Evolutionary conservation across 2,113 vertebrate species (phyloP).

Genomic region (Pantherophis guttatus): DNA sequence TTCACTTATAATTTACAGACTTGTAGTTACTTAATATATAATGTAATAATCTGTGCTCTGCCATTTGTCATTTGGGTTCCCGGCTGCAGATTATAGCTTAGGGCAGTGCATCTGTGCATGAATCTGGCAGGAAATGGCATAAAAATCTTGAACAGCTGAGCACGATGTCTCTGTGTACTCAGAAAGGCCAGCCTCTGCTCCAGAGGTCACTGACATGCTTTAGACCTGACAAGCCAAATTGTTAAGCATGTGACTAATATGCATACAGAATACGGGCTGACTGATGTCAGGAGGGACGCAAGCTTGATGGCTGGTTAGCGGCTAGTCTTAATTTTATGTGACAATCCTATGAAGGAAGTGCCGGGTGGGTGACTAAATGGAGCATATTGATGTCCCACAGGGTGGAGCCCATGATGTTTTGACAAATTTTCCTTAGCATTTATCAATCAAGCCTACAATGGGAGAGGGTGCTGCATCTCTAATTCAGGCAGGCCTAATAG

Average conservation of each 20-base stretch:
- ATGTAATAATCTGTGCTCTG: conserved; percentile 91
- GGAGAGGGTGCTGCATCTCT: conserved; percentile 77
- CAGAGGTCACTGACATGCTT: conserved; percentile 80
- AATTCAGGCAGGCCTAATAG: conserved; percentile 79
- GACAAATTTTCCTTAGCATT: conserved; percentile 93
- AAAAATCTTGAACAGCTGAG: conserved; percentile 94
- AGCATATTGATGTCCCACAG: conserved; percentile 91
- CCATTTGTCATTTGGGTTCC: conserved; percentile 93
- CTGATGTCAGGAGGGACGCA: conserved; percentile 68
- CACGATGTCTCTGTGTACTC: conserved; percentile 77
- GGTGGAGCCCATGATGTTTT: conserved; percentile 87
- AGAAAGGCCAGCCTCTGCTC: conserved; percentile 82
- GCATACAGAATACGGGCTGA: conserved; percentile 75
- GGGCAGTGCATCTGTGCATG: conserved; percentile 96
- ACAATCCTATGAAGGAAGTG: conserved; percentile 75
- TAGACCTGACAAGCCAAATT: conserved; percentile 80
- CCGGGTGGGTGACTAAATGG: conserved; percentile 86
- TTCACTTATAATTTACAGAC: conserved; percentile 96
- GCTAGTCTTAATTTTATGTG: conserved; percentile 83
- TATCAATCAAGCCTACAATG: conserved; percentile 89
- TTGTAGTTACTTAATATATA: conserved; percentile 97
- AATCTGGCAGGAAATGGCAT: conserved; percentile 89
- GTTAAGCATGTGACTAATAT: conserved; percentile 81
- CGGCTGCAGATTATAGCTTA: conserved; percentile 96
- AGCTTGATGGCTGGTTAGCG: conserved; percentile 80